Evolutionary conservation across 2,113 vertebrate genomes (phyloP).

Genomic region (Menidia beryllina): DNA sequence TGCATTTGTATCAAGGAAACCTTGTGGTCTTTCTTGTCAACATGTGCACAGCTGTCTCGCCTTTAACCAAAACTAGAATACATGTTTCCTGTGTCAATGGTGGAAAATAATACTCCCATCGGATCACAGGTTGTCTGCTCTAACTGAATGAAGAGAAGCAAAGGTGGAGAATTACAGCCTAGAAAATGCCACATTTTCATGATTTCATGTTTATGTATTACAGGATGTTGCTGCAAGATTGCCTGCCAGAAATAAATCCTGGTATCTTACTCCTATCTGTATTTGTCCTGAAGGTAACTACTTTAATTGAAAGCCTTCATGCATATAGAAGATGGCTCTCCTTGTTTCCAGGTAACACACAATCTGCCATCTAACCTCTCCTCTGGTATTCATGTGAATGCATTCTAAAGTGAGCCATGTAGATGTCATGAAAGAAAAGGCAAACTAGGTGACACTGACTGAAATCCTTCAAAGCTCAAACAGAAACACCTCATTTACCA

Average conservation of each 20-base stretch:
- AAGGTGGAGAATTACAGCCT: conserved; percentile 44
- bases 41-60: conserved; percentile 10
- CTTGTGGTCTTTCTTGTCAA: not conserved
- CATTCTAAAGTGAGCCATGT: not conserved
- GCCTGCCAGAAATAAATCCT: conserved; percentile 39
- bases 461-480: not conserved
- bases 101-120: conserved; percentile 5
- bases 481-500: not conserved
- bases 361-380: not conserved
- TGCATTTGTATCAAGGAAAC: conserved; percentile 25
- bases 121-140: not conserved
- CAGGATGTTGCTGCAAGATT: conserved; percentile 29
- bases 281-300: conserved; percentile 59
- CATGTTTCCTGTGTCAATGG: conserved; percentile 4
- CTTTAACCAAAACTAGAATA: conserved; percentile 1
- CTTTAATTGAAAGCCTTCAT: conserved; percentile 62
- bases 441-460: too few relatives aligned
- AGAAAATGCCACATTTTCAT: conserved; percentile 21
- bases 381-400: not conserved
- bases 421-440: not conserved
- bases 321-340: conserved; percentile 47
- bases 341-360: conserved; percentile 20
- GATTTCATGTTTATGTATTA: conserved; percentile 57
- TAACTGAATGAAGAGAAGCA: not conserved
- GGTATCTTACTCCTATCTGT: conserved; percentile 34